A percentile compares a stretch with the other conserved stretches of the same genome.
Evolutionary conservation across 2,888 invertebrate species (phyloP).

Genomic region (Nematopogon swammerdamellus): DNA sequence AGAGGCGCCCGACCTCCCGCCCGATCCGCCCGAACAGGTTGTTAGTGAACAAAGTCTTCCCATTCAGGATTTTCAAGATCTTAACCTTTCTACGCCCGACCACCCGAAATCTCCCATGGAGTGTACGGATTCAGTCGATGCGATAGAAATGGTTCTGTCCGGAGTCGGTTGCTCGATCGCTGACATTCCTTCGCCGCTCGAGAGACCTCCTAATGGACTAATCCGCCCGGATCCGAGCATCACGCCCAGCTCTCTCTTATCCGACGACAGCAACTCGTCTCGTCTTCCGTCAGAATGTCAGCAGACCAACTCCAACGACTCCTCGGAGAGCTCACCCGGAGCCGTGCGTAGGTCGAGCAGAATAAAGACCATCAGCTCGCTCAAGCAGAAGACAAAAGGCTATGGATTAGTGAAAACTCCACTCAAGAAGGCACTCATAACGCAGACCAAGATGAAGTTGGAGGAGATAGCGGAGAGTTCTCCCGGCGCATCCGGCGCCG

Average conservation of each 20-base stretch:
- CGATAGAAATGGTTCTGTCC: constrained; percentile 8
- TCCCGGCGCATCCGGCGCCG: constrained; percentile 11
- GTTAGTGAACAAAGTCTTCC: constrained; percentile 18
- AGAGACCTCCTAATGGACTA: constrained; percentile 20
- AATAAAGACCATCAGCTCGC: constrained; percentile 70
- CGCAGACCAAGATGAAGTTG: constrained; percentile 49
- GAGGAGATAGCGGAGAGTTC: constrained; percentile 56
- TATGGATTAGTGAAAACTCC: constrained; percentile 62
- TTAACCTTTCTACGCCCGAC: constrained; percentile 21
- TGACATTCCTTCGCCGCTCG: constrained; percentile 26
- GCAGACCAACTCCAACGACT: constrained; percentile 38
- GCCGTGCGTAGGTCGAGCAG: constrained; percentile 71
- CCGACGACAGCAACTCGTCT: constrained; percentile 47
- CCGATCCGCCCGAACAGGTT: neutral
- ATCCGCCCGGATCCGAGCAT: constrained; percentile 40
- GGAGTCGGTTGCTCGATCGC: constrained; percentile 24
- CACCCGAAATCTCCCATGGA: constrained; percentile 22
- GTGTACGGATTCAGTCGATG: constrained; percentile 13
- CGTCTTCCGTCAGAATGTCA: constrained; percentile 29
- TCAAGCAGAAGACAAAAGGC: constrained; percentile 64
- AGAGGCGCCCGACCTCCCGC: neutral
- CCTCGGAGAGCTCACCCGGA: constrained; percentile 45
- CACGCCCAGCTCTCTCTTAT: constrained; percentile 42
- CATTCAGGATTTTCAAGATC: constrained; percentile 37
- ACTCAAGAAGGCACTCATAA: constrained; percentile 43